Base-by-base conservation (phyloP, 2,888 invertebrate species). In the Cosmorhoe ocellata region DNA sequence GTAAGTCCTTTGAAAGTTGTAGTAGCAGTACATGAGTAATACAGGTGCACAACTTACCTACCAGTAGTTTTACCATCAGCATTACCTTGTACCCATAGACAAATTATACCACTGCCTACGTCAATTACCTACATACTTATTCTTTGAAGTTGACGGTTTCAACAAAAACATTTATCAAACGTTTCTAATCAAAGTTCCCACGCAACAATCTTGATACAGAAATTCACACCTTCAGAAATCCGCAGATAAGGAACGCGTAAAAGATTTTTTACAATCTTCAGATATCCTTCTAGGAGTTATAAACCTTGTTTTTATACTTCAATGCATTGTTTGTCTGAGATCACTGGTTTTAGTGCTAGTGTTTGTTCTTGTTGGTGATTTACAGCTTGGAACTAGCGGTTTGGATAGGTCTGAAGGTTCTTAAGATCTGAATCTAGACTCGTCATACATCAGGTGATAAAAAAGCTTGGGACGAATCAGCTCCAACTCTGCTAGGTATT, bases 151-250 rank as follows among this genome's bases (percentile, higher is more conserved):
- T 24, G 3, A 24, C 24, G 7, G 5, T 24, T 24, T 27, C n/a
- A 34, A 18, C 39, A 51, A 45, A 37, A 36, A 32, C 28, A 22
- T 12, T 22, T 42, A 51, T 51, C 46, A 42, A 6, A 24, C 3
- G 7, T 5, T 3, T 18, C 18, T 18, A 18, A 49, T 56, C 55
- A 48, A 39, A 30, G 10, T 54, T 61, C 61, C 56, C 61, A 61
- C 61, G 56, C 50, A 30, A 24, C 12, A 40, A 54, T 56, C 56
- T 52, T 50, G 56, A 58, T 61, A 44, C 39, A 43, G 41, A 50
- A 46, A 38, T 58, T 51, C 47, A 41, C 56, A 56, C 58, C 50
- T 58, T 41, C 31, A 22, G 24, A 36, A 49, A 39, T 37, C 34
- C 34, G 33, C 26, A 57, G 51, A 56, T 52, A 48, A 39, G 1